A percentile compares a stretch with the other conserved stretches of the same genome.
These are phyloP conservation scores for Ceraclea dissimilis DNA, from an alignment of 2,888 invertebrate genomes.

Conservation along the genomic window DNA sequence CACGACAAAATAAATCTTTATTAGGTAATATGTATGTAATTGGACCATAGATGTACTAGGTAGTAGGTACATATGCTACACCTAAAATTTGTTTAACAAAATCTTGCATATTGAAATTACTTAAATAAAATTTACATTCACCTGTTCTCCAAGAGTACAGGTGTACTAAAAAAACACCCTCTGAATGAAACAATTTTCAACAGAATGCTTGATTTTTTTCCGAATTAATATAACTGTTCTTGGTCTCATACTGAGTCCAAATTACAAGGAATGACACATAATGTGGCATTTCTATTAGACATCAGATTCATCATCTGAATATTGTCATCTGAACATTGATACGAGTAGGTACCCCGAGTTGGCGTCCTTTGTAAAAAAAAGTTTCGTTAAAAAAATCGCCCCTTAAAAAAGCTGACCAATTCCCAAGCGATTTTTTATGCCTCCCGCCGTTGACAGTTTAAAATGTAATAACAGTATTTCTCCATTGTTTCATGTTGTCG, in stretches of 20 bases:
- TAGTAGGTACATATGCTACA: no score
- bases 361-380: not conserved
- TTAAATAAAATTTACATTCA: constrained; percentile 2
- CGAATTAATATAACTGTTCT: not conserved
- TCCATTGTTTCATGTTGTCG: constrained; percentile 11
- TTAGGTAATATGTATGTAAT: no score
- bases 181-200: not conserved
- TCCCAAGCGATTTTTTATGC: not conserved
- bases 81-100: no score
- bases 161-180: not conserved
- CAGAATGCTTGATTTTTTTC: not conserved
- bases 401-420: not conserved
- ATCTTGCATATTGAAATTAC: no score
- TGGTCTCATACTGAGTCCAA: not conserved
- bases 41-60: no score
- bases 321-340: not conserved
- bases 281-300: not conserved
- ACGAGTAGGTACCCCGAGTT: no score
- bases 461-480: constrained; percentile 20
- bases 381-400: not conserved
- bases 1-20: no score
- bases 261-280: not conserved
- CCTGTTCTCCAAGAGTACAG: not conserved
- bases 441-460: constrained; percentile 8
- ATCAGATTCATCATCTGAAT: not conserved